phyloP scores from a whole-genome alignment of 1,140 invertebrate species.

The Gerris buenoi region DNA sequence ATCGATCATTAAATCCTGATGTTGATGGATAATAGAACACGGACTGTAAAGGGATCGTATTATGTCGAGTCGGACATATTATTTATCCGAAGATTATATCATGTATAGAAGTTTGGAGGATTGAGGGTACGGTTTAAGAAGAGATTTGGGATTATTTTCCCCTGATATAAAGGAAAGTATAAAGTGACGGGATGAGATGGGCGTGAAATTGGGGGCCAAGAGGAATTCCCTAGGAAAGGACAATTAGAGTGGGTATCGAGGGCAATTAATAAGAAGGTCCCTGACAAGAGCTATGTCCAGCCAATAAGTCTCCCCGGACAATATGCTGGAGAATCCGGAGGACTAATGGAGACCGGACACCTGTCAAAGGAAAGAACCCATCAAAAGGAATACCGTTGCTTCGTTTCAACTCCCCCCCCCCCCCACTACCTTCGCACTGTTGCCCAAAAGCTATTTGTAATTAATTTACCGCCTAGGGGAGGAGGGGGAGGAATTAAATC shows the following conservation, averaged over 20 bases:
- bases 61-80: not conserved
- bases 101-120: not conserved
- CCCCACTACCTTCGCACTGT: not conserved
- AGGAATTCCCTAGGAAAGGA: not conserved
- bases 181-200: not conserved
- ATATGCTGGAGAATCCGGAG: not conserved
- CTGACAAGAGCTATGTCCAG: not conserved
- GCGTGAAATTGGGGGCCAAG: not conserved
- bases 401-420: not conserved
- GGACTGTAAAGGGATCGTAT: not conserved
- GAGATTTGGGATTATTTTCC: not conserved
- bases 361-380: not conserved
- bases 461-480: not conserved
- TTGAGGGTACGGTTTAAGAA: not conserved
- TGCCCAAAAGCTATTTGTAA: not conserved
- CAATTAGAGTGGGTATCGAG: not conserved
- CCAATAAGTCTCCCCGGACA: not conserved
- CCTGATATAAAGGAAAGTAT: not conserved
- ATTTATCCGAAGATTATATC: not conserved
- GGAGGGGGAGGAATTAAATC: not conserved
- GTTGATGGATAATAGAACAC: not conserved
- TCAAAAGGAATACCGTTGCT: not conserved
- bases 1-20: not conserved
- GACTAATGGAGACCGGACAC: not conserved
- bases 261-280: not conserved